Conservation (phyloP, 2,113 vertebrate genomes). For the Leucoraja erinaceus region DNA sequence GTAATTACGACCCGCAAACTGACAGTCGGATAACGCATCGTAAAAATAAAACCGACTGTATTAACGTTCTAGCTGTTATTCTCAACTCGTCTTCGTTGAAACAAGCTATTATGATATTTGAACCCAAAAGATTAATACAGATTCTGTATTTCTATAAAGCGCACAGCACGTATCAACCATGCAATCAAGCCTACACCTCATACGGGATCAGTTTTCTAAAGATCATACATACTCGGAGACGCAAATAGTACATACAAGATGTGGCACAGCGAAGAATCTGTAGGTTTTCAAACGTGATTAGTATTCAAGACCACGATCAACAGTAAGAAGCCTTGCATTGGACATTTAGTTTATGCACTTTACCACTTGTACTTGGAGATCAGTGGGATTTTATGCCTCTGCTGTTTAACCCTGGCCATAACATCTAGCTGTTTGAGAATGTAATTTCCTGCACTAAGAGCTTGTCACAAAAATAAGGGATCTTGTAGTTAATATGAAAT, state of each 20-base stretch:
- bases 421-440: constrained; percentile 35
- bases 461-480: background rate
- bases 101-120: background rate
- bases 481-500: constrained; percentile 16
- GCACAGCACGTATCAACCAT: background rate
- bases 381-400: constrained; percentile 35
- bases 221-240: background rate
- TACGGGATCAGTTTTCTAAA: constrained; percentile 21
- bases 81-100: background rate
- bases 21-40: background rate
- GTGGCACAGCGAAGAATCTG: constrained; percentile 14
- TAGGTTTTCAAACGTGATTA: constrained; percentile 32
- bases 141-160: background rate
- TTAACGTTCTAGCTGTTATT: background rate
- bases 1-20: background rate
- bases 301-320: constrained; percentile 36
- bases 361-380: constrained; percentile 29
- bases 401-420: constrained; percentile 36
- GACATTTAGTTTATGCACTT: constrained; percentile 37
- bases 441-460: constrained; percentile 3
- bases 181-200: background rate
- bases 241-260: background rate
- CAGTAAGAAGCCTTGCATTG: constrained; percentile 34
- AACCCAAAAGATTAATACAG: background rate
- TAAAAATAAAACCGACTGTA: background rate